Conservation (phyloP, 2,797 vertebrate genomes). For the Denticeps clupeoides region DNA sequence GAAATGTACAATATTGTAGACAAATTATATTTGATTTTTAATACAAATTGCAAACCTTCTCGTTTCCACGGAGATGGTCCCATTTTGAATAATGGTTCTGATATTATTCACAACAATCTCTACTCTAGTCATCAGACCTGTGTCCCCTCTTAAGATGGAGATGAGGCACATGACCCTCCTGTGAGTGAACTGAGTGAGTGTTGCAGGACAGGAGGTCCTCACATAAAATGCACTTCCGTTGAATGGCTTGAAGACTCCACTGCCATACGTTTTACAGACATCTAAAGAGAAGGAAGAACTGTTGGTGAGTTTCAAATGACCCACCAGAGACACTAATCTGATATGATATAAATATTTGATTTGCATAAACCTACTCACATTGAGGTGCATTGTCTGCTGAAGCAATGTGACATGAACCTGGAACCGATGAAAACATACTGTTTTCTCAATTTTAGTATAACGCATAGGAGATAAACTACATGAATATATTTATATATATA, state of each 20-base stretch:
- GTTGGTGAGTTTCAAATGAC: background rate
- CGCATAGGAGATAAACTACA: too few relatives aligned
- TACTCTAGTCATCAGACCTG: slow-evolving; percentile 42
- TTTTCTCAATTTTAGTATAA: too few relatives aligned
- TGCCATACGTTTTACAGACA: slow-evolving; percentile 56
- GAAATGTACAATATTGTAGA: too few relatives aligned
- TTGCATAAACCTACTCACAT: too few relatives aligned
- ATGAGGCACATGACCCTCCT: slow-evolving; percentile 55
- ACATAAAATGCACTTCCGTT: slow-evolving; percentile 41
- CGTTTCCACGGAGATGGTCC: slow-evolving; percentile 45
- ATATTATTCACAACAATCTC: slow-evolving; percentile 57
- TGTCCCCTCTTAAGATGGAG: slow-evolving; percentile 34
- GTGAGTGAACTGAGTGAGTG: slow-evolving; percentile 54
- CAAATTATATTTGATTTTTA: too few relatives aligned
- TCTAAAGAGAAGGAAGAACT: slow-evolving; percentile 43
- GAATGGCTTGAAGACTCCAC: slow-evolving; percentile 50
- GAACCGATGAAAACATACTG: too few relatives aligned
- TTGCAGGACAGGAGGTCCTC: slow-evolving; percentile 49
- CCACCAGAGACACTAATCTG: too few relatives aligned
- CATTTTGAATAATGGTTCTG: slow-evolving; percentile 40
- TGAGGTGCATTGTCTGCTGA: too few relatives aligned
- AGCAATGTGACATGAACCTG: too few relatives aligned
- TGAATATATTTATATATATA: background rate
- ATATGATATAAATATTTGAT: too few relatives aligned
- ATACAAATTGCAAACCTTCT: slow-evolving; percentile 40